These are phyloP conservation scores for Nasonia giraulti DNA, from an alignment of 1,140 invertebrate species.

Conservation along the genomic window DNA sequence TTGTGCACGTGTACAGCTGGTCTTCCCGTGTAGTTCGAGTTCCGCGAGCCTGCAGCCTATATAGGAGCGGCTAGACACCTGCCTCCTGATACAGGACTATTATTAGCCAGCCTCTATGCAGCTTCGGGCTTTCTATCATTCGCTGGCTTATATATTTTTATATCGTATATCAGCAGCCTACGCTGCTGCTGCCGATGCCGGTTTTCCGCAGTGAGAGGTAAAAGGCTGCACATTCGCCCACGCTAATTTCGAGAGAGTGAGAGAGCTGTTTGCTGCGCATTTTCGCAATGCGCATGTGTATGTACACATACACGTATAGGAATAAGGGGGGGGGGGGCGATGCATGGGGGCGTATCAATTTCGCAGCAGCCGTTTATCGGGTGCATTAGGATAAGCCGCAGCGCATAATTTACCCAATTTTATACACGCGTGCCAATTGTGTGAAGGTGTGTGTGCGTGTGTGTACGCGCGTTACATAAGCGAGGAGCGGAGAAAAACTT, in stretches of 20 bases:
- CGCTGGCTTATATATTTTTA: not conserved
- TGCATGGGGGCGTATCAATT: too few relatives aligned
- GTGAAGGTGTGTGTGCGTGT: too few relatives aligned
- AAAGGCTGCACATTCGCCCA: constrained; percentile 16
- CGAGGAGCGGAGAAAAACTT: too few relatives aligned
- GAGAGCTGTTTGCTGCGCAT: not conserved
- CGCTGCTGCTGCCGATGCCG: not conserved
- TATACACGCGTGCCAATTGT: too few relatives aligned
- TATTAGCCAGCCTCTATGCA: constrained; percentile 10
- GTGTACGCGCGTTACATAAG: too few relatives aligned
- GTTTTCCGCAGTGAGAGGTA: constrained; percentile 27
- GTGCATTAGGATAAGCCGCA: too few relatives aligned
- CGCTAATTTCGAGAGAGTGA: constrained; percentile 21
- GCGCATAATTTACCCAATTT: too few relatives aligned
- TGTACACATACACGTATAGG: too few relatives aligned
- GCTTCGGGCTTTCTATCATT: constrained; percentile 31
- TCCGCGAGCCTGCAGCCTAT: not conserved
- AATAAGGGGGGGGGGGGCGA: too few relatives aligned
- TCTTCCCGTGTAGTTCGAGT: not conserved
- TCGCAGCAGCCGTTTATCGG: too few relatives aligned
- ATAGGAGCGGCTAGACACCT: not conserved
- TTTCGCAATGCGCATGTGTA: constrained; percentile 12
- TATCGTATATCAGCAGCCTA: too few relatives aligned
- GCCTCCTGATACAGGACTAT: constrained; percentile 5
- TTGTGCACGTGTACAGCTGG: not conserved